Evolutionary conservation across 2,888 invertebrate species (phyloP).

Genomic region (Eucera pruinosa): DNA sequence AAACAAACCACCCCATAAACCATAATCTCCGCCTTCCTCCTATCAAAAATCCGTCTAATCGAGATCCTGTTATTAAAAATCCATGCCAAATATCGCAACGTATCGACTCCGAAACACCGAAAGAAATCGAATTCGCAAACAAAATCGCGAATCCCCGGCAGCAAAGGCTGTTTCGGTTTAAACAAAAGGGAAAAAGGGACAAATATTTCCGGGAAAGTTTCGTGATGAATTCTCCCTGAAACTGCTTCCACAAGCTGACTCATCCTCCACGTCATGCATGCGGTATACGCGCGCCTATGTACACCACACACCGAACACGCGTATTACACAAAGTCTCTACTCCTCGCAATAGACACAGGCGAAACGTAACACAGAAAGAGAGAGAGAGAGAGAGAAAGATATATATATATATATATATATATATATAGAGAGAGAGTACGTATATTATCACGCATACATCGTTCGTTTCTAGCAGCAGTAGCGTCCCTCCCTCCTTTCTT

Average conservation of each 20-base stretch:
- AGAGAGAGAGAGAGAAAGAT: background rate
- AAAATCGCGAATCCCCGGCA: too few species aligned
- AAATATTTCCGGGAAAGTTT: conserved; percentile 69
- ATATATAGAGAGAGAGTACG: too few species aligned
- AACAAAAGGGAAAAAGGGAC: conserved; percentile 8
- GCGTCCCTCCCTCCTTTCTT: conserved; percentile 25
- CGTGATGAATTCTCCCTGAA: conserved; percentile 66
- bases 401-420: too few species aligned
- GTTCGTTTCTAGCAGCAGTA: background rate
- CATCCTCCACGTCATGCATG: conserved; percentile 73
- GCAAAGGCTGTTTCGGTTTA: too few species aligned
- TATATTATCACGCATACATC: too few species aligned
- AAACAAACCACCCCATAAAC: too few species aligned
- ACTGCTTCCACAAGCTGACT: conserved; percentile 71
- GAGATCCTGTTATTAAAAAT: too few species aligned
- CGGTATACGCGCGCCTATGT: conserved; percentile 60
- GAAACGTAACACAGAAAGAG: background rate
- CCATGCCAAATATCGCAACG: too few species aligned
- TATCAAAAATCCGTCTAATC: too few species aligned
- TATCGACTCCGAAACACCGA: too few species aligned
- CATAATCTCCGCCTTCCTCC: too few species aligned
- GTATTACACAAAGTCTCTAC: conserved; percentile 57
- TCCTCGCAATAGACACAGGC: background rate
- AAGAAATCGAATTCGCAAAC: too few species aligned
- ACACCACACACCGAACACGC: conserved; percentile 57